Conservation (phyloP, 2,797 vertebrate species). For the Ceryle rudis region DNA sequence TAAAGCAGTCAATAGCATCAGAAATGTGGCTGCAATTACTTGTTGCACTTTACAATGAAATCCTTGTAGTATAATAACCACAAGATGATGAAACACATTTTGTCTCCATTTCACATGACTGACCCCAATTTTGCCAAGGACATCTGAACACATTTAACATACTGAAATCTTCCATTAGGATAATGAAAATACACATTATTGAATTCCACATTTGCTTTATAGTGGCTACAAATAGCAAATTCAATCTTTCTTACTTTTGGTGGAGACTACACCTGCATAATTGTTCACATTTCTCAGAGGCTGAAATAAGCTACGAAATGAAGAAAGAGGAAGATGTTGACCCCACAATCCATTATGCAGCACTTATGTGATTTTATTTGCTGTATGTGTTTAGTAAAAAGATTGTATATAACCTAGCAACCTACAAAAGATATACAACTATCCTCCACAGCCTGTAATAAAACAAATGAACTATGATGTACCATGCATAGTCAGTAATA, state of each 20-base stretch:
- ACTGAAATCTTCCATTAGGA: constrained; percentile 60
- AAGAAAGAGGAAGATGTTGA: constrained; percentile 19
- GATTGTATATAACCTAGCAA: not conserved
- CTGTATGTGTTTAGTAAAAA: not conserved
- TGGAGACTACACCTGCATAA: constrained; percentile 59
- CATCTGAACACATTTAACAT: constrained; percentile 63
- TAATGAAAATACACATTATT: constrained; percentile 58
- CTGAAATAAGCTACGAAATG: constrained; percentile 19
- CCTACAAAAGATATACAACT: not conserved
- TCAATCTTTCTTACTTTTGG: constrained; percentile 60
- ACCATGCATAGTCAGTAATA: not conserved
- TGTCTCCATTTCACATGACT: constrained; percentile 52
- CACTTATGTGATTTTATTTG: constrained; percentile 33
- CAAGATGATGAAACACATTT: constrained; percentile 54
- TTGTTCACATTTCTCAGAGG: constrained; percentile 35
- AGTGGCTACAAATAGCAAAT: constrained; percentile 63
- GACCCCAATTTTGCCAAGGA: constrained; percentile 66
- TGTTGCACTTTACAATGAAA: constrained; percentile 70
- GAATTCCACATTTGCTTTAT: constrained; percentile 53
- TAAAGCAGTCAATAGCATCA: constrained; percentile 53
- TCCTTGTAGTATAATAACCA: constrained; percentile 68
- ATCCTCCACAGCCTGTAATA: not conserved
- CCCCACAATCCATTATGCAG: constrained; percentile 17
- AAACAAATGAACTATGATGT: not conserved
- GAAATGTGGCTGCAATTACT: constrained; percentile 65